Evolutionary conservation across 2,113 vertebrate genomes (phyloP), one percentile per base, ranked within the genome.

Genomic region (Eurystomus gularis): DNA sequence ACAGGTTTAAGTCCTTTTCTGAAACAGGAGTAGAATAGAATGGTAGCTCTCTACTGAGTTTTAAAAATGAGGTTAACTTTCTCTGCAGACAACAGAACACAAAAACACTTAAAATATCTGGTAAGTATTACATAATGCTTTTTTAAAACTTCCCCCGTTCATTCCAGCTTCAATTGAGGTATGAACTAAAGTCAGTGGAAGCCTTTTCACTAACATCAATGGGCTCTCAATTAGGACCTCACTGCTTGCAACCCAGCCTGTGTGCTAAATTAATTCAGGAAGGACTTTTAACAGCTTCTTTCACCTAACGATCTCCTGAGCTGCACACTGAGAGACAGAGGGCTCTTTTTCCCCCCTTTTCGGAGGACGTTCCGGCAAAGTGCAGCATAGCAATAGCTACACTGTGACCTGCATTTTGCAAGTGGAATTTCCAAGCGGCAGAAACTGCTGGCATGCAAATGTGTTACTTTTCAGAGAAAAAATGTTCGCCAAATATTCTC

Each of bases 31-130:
- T 51, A 71, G 64, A 86, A 90, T 86, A 93, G 76, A 96, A 90
- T 52, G 51, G 42, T 55, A 82, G 61, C 33, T 79, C 44, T 79
- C 51, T 49, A 31, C 0, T 49, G 77, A 75, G 55, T 37, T 92
- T 91, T 81, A 37, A 40, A 91, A 95, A 93, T 26, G 19, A 94
- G 62, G 83, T 89, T 90, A 92, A 92, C 88, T 93, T 93, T 79
- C 88, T 89, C 61, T 58, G 37, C 6, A 33, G 69, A 89, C 73
- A 92, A 92, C 77, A 91, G 72, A 94, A 92, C 54, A 92, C 54
- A 86, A 86, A 86, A 61, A 4, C 79, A 92, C 58, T 72, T 70
- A 70, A 84, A 90, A 90, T 94, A 90, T 11, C 83, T 68, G 62
- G 3, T 70, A 90, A 85, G 69, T 82, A 89, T 91, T 86, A 88